Percentiles rank a stretch among this genome's conserved stretches.
phyloP scores from a whole-genome alignment of 2,888 invertebrate genomes.

The Dryobotodes eremita region DNA sequence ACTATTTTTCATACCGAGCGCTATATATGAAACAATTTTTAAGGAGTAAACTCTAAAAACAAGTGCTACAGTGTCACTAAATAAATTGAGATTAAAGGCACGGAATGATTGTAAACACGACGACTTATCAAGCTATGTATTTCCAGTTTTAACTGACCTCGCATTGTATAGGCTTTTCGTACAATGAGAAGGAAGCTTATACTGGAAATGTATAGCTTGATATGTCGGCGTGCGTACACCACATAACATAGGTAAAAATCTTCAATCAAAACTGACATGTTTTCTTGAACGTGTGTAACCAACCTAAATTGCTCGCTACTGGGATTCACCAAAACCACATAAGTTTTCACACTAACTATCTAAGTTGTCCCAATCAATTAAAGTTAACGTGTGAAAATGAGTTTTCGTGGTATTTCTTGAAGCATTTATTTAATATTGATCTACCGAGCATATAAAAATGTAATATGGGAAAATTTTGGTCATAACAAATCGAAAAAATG shows the following conservation, averaged over 20 bases:
- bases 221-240: too few relatives aligned
- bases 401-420: conserved; percentile 64
- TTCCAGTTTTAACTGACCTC: too few relatives aligned
- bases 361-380: conserved; percentile 73
- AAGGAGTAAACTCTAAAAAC: too few relatives aligned
- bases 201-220: too few relatives aligned
- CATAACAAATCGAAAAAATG: conserved; percentile 76
- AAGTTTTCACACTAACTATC: conserved; percentile 68
- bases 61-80: neutral
- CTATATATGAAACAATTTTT: too few relatives aligned
- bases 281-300: conserved; percentile 15
- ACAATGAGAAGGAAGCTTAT: too few relatives aligned
- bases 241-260: neutral
- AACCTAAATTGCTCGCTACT: conserved; percentile 37
- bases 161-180: too few relatives aligned
- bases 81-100: neutral
- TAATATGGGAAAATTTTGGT: conserved; percentile 64
- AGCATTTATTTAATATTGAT: conserved; percentile 72
- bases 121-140: too few relatives aligned
- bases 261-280: neutral
- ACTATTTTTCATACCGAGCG: too few relatives aligned
- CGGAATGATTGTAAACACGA: too few relatives aligned
- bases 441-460: conserved; percentile 79
- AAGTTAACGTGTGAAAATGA: conserved; percentile 65
- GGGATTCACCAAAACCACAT: conserved; percentile 50